Base-by-base conservation (phyloP, 2,888 invertebrate species). In the Tethea ocularis region DNA sequence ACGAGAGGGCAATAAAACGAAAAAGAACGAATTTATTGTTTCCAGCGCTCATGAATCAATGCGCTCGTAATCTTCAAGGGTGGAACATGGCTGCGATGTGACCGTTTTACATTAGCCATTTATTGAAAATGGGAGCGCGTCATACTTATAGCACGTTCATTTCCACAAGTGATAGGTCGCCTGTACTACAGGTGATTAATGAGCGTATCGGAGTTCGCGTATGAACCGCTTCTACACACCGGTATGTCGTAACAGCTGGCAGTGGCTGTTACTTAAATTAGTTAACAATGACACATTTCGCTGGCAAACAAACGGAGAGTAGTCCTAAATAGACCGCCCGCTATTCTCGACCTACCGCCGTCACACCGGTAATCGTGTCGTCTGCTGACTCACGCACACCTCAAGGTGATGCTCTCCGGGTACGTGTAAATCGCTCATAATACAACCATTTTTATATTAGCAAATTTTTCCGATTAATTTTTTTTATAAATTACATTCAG, bases 201-300 rank as follows among this genome's bases (percentile, higher is more conserved):
- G 75, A 69, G 73, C 72, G 72, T 75, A 82, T 82, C 74, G 77
- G 77, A 81, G 77, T 80, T 76, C 76, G 75, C 70, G 71, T 74
- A 69, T 73, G 75, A 72, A 74, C 74, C 74, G 67, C 73, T 74
- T 73, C 72, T 77, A 82, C 78, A 75, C 74, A 70, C 74, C 68
- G 67, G 57, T 65, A 72, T 91, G 87, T 89, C 87, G 92, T 89
- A 93, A 92, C 86, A 86, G 82, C 91, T 92, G 92, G 93, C 92
- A 88, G 83, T 81, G 82, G 86, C 71, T 81, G 91, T 90, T 89
- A 90, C 93, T 92, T 88, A 91, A 91, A 91, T 92, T 93, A 92
- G 92, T 92, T 92, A 93, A 93, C 93, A 93, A 93, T 93, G 93
- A 93, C 93, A 93, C 93, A 93, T 91, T 87, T 92, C 80, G 87